Evolutionary conservation across 2,888 invertebrate genomes (phyloP), one percentile per base, ranked within the genome.

Genomic region (Conus canariensis): DNA sequence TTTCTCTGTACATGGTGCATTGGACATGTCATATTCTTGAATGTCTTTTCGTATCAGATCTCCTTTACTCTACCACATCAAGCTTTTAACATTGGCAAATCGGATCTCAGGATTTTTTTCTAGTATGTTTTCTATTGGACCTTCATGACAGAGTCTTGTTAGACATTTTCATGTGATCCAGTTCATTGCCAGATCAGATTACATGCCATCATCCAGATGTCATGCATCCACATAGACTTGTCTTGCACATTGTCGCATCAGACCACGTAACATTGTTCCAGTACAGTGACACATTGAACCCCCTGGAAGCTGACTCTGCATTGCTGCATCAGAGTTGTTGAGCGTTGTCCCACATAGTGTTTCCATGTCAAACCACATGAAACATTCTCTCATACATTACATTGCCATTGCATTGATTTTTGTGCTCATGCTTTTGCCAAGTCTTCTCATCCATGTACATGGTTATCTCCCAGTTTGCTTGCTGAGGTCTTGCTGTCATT

Each of bases 401-500:
- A 88, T 88, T 83, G 82, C 59, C 88, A 82, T 80, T 25, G 59
- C 88, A 67, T 80, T 16, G 59, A 56, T 88, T 58, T 58, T 45
- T 82, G 45, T 82, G 64, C 22, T 82, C 82, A 88, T 77, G 77
- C 58, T 82, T 59, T 56, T 88, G 88, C 88, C 88, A 88, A 88
- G 88, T 88, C 88, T 88, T 88, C 88, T 67, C 83, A 88, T 67
- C 64, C 88, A 88, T 19, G 8, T 19, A 83, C 56, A 56, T 83
- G 22, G 10, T 83, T 22, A 77, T 67, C 30, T 30, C 87, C 77
- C 30, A 12, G 82, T 56, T 22, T 83, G 30, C n/a, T 3, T 22
- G 67, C 58, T 88, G 22, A 25, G 22, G 59, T 59, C 77, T 74
- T 45, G 45, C 45, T 45, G 45, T 45, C 45, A 45, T 45, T 45